Percentiles rank a stretch among this genome's conserved stretches.
Evolutionary conservation across 37 sponge, comb jelly and placozoan species (phyloP).

Genomic region (Halichondria panicea): DNA sequence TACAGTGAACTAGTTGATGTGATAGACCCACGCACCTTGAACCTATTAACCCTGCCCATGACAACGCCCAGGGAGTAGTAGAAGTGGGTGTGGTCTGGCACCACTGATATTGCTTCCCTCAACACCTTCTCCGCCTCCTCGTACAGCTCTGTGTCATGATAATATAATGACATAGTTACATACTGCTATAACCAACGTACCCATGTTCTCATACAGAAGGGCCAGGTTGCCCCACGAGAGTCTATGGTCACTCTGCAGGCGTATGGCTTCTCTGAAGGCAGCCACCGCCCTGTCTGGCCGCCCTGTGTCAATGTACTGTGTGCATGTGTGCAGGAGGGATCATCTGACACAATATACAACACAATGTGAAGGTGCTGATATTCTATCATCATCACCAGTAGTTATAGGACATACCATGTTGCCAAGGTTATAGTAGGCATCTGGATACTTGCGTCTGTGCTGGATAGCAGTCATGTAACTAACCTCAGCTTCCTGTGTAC

Average conservation of each 20-base stretch:
- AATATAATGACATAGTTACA: constrained; percentile 4
- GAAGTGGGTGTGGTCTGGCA: constrained; percentile 43
- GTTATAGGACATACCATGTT: constrained; percentile 51
- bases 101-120: constrained; percentile 47
- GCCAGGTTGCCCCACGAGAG: constrained; percentile 79
- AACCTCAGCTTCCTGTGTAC: constrained; percentile 49
- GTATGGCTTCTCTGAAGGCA: constrained; percentile 59
- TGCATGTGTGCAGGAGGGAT: neutral
- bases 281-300: constrained; percentile 29
- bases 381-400: no score
- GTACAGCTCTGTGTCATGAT: constrained; percentile 17
- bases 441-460: constrained; percentile 68
- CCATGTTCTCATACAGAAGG: constrained; percentile 54
- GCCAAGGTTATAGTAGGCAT: constrained; percentile 85
- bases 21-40: constrained; percentile 8
- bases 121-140: constrained; percentile 58
- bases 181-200: constrained; percentile 13
- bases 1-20: neutral
- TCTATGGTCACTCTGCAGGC: constrained; percentile 36
- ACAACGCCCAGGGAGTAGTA: constrained; percentile 53
- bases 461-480: constrained; percentile 70
- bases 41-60: constrained; percentile 48
- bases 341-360: neutral
- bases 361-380: neutral
- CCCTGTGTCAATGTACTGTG: constrained; percentile 53